Percentiles rank a stretch among this genome's conserved stretches.
Conservation (phyloP, 2,888 invertebrate species). For the Ceramica pisi region DNA sequence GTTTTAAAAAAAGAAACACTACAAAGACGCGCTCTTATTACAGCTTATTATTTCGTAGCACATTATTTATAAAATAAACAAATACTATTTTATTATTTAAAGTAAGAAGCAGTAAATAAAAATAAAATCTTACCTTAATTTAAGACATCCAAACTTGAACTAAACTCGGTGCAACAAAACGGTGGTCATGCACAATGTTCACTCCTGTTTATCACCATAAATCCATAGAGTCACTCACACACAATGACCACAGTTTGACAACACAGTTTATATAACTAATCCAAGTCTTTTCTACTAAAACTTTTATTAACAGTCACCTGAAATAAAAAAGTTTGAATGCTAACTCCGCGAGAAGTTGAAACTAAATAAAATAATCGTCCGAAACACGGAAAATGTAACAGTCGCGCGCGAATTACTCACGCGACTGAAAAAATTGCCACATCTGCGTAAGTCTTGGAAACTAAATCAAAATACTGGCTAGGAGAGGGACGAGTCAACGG, state of each 20-base stretch:
- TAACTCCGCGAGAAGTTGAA: slow-evolving; percentile 72
- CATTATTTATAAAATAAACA: slow-evolving; percentile 7
- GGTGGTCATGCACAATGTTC: slow-evolving; percentile 72
- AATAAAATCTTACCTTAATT: slow-evolving; percentile 82
- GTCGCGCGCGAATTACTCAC: slow-evolving; percentile 88
- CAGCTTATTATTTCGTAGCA: slow-evolving; percentile 20
- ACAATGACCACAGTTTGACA: slow-evolving; percentile 70
- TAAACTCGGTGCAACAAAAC: slow-evolving; percentile 66
- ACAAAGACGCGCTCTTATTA: not conserved
- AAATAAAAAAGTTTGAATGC: slow-evolving; percentile 74
- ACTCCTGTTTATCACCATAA: slow-evolving; percentile 71
- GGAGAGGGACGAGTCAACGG: slow-evolving; percentile 88
- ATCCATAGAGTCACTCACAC: slow-evolving; percentile 78
- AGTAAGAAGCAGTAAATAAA: slow-evolving; percentile 31
- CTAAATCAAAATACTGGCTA: slow-evolving; percentile 91
- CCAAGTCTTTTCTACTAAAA: slow-evolving; percentile 73
- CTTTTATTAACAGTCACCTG: slow-evolving; percentile 74
- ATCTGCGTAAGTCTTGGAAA: slow-evolving; percentile 90
- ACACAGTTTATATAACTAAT: slow-evolving; percentile 72
- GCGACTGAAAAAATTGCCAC: slow-evolving; percentile 90
- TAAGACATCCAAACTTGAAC: slow-evolving; percentile 86
- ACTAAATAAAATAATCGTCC: slow-evolving; percentile 72
- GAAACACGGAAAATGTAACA: slow-evolving; percentile 79
- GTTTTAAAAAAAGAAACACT: not conserved
- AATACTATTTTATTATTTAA: slow-evolving; percentile 1